phyloP scores from a whole-genome alignment of 2,113 vertebrate species.

The Piaya cayana region DNA sequence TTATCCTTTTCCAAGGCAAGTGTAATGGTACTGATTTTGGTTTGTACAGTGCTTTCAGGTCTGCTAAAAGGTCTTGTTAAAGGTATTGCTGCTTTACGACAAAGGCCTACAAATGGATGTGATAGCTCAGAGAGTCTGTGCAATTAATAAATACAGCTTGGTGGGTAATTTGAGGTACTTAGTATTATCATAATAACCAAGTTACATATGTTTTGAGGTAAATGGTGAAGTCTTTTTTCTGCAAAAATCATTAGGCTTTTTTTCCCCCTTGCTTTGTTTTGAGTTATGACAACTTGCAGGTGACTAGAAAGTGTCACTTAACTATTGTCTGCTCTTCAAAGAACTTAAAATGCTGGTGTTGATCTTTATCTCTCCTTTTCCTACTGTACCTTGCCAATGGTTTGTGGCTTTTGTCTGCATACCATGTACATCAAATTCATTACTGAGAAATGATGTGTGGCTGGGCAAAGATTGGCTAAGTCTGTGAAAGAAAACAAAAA shows the following conservation, averaged over 20 bases:
- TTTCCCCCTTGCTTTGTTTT: background rate
- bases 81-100: background rate
- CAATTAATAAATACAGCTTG: background rate
- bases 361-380: background rate
- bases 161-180: background rate
- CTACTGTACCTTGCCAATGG: rapidly evolving
- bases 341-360: background rate
- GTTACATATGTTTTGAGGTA: background rate
- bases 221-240: background rate
- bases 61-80: background rate
- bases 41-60: background rate
- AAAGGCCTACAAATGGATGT: background rate
- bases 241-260: background rate
- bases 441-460: background rate
- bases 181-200: background rate
- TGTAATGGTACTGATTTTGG: background rate
- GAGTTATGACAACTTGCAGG: background rate
- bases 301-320: background rate
- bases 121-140: background rate
- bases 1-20: background rate
- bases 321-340: background rate
- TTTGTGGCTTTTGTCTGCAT: background rate
- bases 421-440: background rate
- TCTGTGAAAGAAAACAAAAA: too few relatives aligned
- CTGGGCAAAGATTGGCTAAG: too few relatives aligned